phyloP scores from a whole-genome alignment of 2,113 vertebrate genomes.

The Hypocryptadius cinnamomeus region DNA sequence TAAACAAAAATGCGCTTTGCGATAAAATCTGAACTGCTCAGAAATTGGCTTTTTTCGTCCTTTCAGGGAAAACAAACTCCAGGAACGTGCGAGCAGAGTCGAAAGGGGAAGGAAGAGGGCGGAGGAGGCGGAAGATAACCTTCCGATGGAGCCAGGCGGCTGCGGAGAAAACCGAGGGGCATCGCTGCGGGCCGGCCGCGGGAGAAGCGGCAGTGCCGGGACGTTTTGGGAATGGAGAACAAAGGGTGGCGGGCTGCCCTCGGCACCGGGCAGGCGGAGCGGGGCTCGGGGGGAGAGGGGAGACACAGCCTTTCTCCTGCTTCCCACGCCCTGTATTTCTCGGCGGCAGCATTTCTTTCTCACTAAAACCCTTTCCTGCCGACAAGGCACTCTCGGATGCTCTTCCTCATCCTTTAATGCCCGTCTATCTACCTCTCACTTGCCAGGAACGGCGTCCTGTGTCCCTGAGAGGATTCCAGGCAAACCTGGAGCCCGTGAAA shows the following conservation, averaged over 20 bases:
- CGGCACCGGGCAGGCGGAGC: neutral
- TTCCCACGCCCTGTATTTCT: neutral
- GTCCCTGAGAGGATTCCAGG: neutral
- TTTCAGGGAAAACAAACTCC: neutral
- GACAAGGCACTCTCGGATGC: neutral
- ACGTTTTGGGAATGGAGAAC: neutral
- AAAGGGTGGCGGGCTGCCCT: neutral
- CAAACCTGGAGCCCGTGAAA: neutral
- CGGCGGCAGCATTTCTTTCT: neutral
- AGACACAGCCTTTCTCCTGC: neutral
- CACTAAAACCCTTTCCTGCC: neutral
- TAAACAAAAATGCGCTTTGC: neutral
- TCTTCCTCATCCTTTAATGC: neutral
- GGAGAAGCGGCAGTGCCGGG: neutral
- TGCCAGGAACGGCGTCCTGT: neutral
- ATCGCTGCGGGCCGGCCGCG: neutral
- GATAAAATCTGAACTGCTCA: neutral
- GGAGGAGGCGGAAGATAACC: neutral
- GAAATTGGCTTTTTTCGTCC: neutral
- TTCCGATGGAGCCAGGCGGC: neutral
- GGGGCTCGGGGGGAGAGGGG: neutral
- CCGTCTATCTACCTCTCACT: neutral
- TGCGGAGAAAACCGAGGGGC: neutral
- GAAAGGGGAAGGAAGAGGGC: neutral
- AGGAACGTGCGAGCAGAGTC: neutral